Evolutionary conservation across 2,888 invertebrate species (phyloP), one percentile per base, ranked within the genome.

Genomic region (Drosophila demipolita): DNA sequence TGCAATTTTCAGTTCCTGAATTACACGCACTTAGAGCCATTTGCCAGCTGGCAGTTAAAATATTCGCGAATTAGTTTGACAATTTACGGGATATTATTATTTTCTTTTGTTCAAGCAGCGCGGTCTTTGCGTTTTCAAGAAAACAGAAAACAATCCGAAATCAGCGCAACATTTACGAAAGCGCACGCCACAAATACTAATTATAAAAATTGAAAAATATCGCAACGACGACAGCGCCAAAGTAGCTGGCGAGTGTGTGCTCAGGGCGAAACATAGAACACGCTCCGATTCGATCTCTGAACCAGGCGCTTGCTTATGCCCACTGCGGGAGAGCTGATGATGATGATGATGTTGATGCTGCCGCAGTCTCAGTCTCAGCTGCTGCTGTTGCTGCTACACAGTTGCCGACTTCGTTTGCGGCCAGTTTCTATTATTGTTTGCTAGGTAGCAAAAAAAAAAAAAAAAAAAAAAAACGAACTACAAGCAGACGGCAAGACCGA

Each of bases 171-270:
- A 75, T 90, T 78, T 83, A 90, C 90, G 89, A 88, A 88, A 86
- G 90, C 90, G 89, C 78, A 89, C 88, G 89, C 87, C 88, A 89
- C 87, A 88, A 90, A 89, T 89, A 88, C 88, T 88, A 88, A 90
- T 89, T 85, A 87, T 88, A 90, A 90, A 87, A 79, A 84, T 84
- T 89, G 77, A 90, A 84, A 83, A 89, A 88, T 88, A 87, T 87
- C 87, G 80, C 82, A 77, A 82, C 75, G 74, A 76, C 78, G 82
- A 77, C 73, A 66, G 72, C 73, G 58, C 72, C 77, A 75, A 87
- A 85, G 84, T 89, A 89, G 80, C 83, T 66, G 71, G 66, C 68
- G 84, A 81, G 78, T 74, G 69, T 78, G 68, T 80, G 70, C 80
- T 79, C 84, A 75, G 82, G 69, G 70, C 68, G 69, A 55, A 69